These are phyloP conservation scores for Nymphicus hollandicus DNA, from an alignment of 2,113 vertebrate genomes.

Conservation along the genomic window DNA sequence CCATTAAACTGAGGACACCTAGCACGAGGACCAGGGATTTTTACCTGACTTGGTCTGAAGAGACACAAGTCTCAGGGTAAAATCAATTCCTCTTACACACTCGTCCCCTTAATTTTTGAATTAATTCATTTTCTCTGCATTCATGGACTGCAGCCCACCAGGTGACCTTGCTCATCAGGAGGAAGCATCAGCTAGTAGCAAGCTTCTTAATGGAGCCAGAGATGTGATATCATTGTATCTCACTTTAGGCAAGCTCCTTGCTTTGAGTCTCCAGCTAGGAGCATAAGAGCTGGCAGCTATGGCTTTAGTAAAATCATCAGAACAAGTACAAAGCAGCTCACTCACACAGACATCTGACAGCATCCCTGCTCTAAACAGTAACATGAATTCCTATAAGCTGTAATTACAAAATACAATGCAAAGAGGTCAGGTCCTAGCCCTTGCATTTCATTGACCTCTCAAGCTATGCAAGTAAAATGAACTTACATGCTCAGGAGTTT, in stretches of 20 bases:
- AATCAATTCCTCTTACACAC: not conserved
- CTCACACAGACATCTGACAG: not conserved
- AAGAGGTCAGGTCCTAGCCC: not conserved
- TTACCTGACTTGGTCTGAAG: not conserved
- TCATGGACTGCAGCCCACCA: not conserved
- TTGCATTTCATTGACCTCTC: not conserved
- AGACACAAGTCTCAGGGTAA: not conserved
- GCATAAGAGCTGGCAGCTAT: not conserved
- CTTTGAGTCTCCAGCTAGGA: not conserved
- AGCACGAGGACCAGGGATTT: not conserved
- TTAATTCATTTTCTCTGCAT: not conserved
- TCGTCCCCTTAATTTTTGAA: not conserved
- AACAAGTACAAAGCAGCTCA: not conserved
- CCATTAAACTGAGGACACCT: not conserved
- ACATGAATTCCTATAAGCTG: not conserved
- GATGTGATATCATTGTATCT: not conserved
- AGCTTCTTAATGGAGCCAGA: not conserved
- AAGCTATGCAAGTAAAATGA: not conserved
- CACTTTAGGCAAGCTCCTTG: not conserved
- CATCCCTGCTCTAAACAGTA: not conserved
- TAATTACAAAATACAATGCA: slow-evolving; percentile 6
- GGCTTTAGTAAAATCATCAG: not conserved
- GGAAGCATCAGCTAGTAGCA: not conserved
- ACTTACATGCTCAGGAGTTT: not conserved
- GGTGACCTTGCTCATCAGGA: not conserved